A percentile compares a stretch with the other conserved stretches of the same genome.
phyloP scores from a whole-genome alignment of 1,140 invertebrate genomes.

The Nephila pilipes region DNA sequence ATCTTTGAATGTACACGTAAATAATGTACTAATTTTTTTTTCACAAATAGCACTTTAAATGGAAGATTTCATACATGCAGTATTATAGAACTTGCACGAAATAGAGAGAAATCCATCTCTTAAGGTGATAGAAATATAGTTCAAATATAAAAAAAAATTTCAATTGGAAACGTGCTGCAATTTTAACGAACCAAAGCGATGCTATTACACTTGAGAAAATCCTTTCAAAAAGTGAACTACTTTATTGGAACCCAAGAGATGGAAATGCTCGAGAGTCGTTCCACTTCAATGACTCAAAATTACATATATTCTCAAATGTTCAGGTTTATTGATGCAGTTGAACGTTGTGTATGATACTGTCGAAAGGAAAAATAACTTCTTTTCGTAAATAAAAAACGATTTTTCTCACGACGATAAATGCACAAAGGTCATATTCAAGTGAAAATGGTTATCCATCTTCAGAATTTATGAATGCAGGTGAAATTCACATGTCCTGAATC shows the following conservation, averaged over 20 bases:
- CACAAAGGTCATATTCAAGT: not conserved
- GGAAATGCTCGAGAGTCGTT: not conserved
- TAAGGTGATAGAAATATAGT: not conserved
- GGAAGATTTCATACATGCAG: too few species aligned
- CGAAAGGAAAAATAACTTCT: not conserved
- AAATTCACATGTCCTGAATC: not conserved
- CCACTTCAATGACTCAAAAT: constrained; percentile 1
- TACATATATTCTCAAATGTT: not conserved
- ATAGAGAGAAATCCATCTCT: not conserved
- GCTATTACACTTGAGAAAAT: not conserved
- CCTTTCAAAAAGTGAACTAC: not conserved
- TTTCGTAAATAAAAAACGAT: not conserved
- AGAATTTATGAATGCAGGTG: not conserved
- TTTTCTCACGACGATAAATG: not conserved
- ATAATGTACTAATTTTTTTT: too few species aligned
- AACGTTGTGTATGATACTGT: not conserved
- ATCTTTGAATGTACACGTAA: too few species aligned
- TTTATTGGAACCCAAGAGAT: not conserved
- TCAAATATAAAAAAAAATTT: not conserved
- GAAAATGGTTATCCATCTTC: not conserved
- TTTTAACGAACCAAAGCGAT: not conserved
- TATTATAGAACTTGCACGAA: too few species aligned
- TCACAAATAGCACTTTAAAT: too few species aligned
- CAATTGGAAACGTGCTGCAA: not conserved
- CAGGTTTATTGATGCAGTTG: not conserved